Evolutionary conservation across 2,113 vertebrate species (phyloP).

Genomic region (Phoxinus phoxinus): DNA sequence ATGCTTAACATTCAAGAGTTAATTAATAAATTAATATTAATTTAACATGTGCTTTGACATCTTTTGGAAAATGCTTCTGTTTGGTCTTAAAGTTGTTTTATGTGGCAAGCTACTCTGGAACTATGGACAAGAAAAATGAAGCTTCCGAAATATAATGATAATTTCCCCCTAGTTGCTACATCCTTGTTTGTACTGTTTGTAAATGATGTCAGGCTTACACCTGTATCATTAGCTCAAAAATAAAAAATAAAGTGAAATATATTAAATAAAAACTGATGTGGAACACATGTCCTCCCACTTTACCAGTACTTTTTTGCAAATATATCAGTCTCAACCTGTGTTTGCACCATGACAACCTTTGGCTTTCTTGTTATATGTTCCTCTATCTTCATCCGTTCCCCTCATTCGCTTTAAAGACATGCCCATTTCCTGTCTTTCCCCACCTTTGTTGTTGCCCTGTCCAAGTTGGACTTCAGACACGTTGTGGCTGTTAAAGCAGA

Average conservation of each 20-base stretch:
- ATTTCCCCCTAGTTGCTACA: background rate
- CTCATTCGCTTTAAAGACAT: slow-evolving; percentile 42
- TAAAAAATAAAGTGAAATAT: no score
- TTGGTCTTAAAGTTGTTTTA: background rate
- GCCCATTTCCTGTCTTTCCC: slow-evolving; percentile 43
- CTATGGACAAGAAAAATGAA: background rate
- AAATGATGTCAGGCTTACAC: slow-evolving; percentile 8
- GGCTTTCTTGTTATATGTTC: slow-evolving; percentile 18
- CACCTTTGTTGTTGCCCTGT: slow-evolving; percentile 1
- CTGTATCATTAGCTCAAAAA: background rate
- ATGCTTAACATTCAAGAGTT: background rate
- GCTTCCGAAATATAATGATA: background rate
- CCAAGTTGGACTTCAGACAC: slow-evolving; percentile 46
- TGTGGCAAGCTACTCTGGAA: background rate
- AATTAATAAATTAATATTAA: no score
- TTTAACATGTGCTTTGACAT: background rate
- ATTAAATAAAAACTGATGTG: background rate
- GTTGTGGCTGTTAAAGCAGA: slow-evolving; percentile 33
- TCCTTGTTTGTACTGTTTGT: background rate
- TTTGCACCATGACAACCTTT: slow-evolving; percentile 15
- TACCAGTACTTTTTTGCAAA: slow-evolving; percentile 16
- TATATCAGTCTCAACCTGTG: background rate
- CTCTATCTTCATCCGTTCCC: slow-evolving; percentile 25
- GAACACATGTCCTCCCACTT: background rate
- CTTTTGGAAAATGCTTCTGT: background rate